Evolutionary conservation across 23 tunicate genomes (phyloP).

Genomic region (Ciona savignyi): DNA sequence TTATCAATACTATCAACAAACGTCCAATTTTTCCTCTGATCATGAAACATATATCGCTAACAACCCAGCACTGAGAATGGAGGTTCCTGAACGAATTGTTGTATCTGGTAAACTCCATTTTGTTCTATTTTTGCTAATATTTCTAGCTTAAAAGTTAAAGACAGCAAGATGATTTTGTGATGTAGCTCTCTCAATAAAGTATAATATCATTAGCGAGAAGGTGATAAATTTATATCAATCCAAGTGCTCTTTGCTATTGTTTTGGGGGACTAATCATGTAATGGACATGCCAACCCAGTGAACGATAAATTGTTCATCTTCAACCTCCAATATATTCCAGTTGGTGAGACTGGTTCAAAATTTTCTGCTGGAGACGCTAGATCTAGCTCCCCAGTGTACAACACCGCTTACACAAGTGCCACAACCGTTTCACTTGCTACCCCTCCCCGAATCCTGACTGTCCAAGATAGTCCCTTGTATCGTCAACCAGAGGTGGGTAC

Average conservation of each 20-base stretch:
- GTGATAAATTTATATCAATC: too few relatives aligned
- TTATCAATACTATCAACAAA: background rate
- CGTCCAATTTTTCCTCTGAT: background rate
- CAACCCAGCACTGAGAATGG: conserved; percentile 50
- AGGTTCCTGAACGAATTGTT: conserved; percentile 80
- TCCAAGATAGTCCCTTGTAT: conserved; percentile 24
- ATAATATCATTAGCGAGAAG: too few relatives aligned
- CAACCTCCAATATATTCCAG: too few relatives aligned
- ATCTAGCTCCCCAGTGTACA: background rate
- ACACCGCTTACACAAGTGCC: background rate
- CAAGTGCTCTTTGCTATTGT: too few relatives aligned
- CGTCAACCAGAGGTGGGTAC: background rate
- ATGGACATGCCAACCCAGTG: too few relatives aligned
- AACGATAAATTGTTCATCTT: too few relatives aligned
- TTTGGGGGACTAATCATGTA: too few relatives aligned
- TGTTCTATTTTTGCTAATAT: too few relatives aligned
- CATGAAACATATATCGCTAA: background rate
- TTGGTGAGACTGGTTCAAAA: conserved; percentile 59
- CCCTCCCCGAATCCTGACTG: conserved; percentile 65
- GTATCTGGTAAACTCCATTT: conserved; percentile 78
- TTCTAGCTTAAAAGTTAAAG: too few relatives aligned
- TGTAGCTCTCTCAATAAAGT: too few relatives aligned
- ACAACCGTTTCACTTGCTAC: conserved; percentile 44
- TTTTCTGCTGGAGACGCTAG: conserved; percentile 37
- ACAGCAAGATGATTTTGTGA: too few relatives aligned